Evolutionary conservation across 1,140 invertebrate species (phyloP).

Genomic region (Stratiolaelaps scimitus): DNA sequence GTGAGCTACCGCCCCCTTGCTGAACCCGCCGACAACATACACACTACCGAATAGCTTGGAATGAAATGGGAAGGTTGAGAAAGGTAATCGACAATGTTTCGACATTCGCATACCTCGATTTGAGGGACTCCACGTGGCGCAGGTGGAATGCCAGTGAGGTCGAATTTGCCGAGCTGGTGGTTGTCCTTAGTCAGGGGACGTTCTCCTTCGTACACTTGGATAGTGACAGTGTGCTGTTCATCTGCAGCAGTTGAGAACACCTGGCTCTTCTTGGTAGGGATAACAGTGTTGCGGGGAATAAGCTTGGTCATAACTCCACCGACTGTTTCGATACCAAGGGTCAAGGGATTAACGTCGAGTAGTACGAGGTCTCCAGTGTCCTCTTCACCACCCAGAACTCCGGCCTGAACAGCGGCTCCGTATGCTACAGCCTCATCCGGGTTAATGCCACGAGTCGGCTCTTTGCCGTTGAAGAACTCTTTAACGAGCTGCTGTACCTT

Average conservation of each 20-base stretch:
- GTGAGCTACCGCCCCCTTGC: slow-evolving; percentile 33
- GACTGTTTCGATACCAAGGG: slow-evolving; percentile 97
- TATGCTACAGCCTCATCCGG: slow-evolving; percentile 97
- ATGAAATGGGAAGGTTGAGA: too few relatives aligned
- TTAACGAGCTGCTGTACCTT: slow-evolving; percentile 98
- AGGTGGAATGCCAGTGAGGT: slow-evolving; percentile 92
- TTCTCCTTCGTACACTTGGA: slow-evolving; percentile 93
- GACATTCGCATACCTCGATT: slow-evolving; percentile 46
- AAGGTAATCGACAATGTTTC: too few relatives aligned
- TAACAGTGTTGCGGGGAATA: slow-evolving; percentile 93
- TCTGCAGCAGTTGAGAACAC: slow-evolving; percentile 98
- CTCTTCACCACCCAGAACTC: slow-evolving; percentile 52
- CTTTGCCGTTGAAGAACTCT: slow-evolving; percentile 95
- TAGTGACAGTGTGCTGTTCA: slow-evolving; percentile 97
- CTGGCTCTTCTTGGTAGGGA: slow-evolving; percentile 99
- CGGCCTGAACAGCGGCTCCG: slow-evolving; percentile 96
- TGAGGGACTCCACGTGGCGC: slow-evolving; percentile 96
- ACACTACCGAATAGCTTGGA: too few relatives aligned
- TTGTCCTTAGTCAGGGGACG: slow-evolving; percentile 99
- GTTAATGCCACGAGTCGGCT: slow-evolving; percentile 93
- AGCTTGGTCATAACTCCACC: slow-evolving; percentile 99
- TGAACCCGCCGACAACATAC: too few relatives aligned
- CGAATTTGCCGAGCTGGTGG: slow-evolving; percentile 92
- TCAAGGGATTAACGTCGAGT: slow-evolving; percentile 93
- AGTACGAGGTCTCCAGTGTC: slow-evolving; percentile 71